Base-by-base conservation (phyloP, 2,888 invertebrate species). In the Caenorhabditis afra region DNA sequence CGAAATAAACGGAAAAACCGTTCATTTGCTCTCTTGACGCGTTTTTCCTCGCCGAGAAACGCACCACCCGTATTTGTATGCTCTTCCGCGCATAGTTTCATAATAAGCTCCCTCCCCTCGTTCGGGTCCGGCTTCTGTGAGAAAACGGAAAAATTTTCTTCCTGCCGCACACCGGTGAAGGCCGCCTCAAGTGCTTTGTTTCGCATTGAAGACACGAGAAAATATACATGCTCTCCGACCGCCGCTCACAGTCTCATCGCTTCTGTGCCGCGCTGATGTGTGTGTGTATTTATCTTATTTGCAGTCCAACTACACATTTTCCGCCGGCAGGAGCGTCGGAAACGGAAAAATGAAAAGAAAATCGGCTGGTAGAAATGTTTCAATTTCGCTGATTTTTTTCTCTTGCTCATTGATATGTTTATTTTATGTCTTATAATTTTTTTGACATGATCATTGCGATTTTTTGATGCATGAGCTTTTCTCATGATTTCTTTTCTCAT, bases 111-210 rank as follows among this genome's bases (percentile, higher is more conserved):
- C 49, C 29, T 14, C 1, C 52, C 12, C 29, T 61, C 47, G 29
- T 45, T 45, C 5, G 59, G 59, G 16, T 39, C 41, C 41, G 41
- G 12, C 22, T 52, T 62, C 29, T 5, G 71, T 64, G 71, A 71
- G 71, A 71, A 64, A 71, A 64, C 55, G 76, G 76, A 76, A 68
- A n/a, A 68, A 76, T 76, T 76, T 68, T 53, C 35, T 61, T 62
- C 57, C 57, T 61, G 61, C 61, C 35, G 70, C 61, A 7, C 29
- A 29, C 29, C 29, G 29, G 4, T 7, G 4, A 7, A 29, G 70
- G 61, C 47, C 47, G 50, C 62, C 3, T 76, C 68, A 58, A 76
- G 76, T 76, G 76, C 76, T 76, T 76, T 76, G 76, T 76, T 68
- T 76, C 67, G 68, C 61, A 29, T 29, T 3, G 49, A 53, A 55